A percentile compares a stretch with the other conserved stretches of the same genome.
Conservation (phyloP, 2,113 vertebrate species). For the Pituophis catenifer region DNA sequence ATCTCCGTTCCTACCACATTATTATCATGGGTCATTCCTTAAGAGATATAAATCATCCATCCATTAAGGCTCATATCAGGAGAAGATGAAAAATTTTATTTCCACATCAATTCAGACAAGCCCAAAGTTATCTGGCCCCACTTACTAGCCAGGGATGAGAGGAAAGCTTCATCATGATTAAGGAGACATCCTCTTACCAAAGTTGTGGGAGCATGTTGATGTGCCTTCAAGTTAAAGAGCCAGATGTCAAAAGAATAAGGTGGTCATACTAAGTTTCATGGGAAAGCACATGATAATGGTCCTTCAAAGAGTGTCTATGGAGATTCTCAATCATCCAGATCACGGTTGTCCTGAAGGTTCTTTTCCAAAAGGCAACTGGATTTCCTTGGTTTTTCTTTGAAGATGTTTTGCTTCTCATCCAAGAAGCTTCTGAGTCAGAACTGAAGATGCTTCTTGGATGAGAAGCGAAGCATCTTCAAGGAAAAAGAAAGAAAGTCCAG, state of each 20-base stretch:
- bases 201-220: neutral
- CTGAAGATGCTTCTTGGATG: neutral
- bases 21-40: neutral
- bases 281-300: neutral
- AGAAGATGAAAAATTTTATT: neutral
- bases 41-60: neutral
- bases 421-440: neutral
- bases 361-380: no score
- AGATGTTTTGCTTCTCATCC: no score
- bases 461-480: neutral
- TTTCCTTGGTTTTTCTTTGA: no score
- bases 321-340: no score
- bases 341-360: neutral
- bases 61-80: neutral
- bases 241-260: neutral
- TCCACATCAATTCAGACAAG: neutral
- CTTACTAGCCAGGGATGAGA: neutral
- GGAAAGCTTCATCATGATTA: neutral
- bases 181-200: neutral
- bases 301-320: neutral
- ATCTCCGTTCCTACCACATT: neutral
- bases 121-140: neutral
- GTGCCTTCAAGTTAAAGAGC: neutral
- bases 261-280: neutral
- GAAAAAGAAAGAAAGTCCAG: neutral